Conservation (phyloP, 2,113 vertebrate genomes). For the Pteropus alecto region DNA sequence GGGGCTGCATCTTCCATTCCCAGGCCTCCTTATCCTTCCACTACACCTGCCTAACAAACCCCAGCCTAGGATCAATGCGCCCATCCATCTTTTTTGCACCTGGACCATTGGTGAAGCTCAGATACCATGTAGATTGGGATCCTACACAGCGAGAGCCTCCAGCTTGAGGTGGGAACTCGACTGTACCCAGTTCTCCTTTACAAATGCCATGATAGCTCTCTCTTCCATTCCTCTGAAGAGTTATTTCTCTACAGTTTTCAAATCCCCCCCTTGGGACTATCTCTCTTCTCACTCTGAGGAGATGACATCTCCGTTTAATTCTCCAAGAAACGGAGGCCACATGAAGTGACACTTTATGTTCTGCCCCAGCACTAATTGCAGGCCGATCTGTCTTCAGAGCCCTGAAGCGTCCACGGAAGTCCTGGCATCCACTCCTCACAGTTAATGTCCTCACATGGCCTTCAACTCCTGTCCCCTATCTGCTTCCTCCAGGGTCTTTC, state of each 20-base stretch:
- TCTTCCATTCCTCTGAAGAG: not conserved
- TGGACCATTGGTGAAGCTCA: not conserved
- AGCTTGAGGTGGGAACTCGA: not conserved
- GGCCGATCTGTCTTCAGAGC: not conserved
- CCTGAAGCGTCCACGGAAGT: not conserved
- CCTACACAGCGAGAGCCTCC: not conserved
- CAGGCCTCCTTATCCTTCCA: not conserved
- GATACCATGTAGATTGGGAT: fast-evolving
- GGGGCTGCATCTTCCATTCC: not conserved
- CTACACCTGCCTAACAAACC: not conserved
- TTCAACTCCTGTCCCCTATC: not conserved
- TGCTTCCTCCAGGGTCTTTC: conserved; percentile 33
- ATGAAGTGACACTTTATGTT: not conserved
- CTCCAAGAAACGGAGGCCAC: not conserved
- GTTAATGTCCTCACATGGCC: not conserved
- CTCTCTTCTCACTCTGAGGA: not conserved
- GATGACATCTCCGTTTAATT: not conserved
- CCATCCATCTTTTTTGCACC: not conserved
- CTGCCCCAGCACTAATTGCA: no score
- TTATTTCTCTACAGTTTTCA: not conserved
- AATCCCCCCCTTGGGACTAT: not conserved
- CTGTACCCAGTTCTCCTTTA: not conserved
- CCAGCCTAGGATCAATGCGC: fast-evolving
- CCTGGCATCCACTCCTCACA: not conserved
- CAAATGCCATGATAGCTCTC: not conserved